Percentiles rank a stretch among this genome's conserved stretches.
Conservation (phyloP, 1,140 invertebrate species). For the Heliconius hewitsoni region DNA sequence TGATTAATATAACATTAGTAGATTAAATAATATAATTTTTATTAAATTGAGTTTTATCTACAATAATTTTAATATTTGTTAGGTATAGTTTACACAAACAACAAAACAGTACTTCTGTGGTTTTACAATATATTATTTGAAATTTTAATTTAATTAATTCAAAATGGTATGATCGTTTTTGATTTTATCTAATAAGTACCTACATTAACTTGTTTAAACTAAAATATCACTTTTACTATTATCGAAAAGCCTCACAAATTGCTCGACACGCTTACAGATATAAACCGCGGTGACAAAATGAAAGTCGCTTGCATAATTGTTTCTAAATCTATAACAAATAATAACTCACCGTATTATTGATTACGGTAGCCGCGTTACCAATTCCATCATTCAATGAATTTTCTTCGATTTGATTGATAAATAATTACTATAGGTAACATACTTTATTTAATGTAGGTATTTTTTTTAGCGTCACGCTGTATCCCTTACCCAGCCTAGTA, state of each 20-base stretch:
- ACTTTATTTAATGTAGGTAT: no score
- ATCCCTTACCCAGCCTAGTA: no score
- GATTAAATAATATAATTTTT: no score
- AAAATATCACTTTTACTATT: conserved; percentile 32
- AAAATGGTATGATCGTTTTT: neutral
- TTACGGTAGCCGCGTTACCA: neutral
- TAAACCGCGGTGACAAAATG: conserved; percentile 35
- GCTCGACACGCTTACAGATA: conserved; percentile 32
- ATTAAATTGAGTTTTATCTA: no score
- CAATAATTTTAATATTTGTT: no score
- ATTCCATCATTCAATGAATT: neutral
- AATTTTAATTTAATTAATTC: no score
- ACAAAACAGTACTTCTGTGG: no score
- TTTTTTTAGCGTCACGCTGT: no score
- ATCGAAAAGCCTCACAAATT: conserved; percentile 35
- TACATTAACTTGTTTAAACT: neutral
- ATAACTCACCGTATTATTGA: conserved; percentile 10
- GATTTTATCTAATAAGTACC: neutral
- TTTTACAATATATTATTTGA: no score
- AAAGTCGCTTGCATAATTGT: conserved; percentile 46
- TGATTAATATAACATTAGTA: no score
- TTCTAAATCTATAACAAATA: conserved; percentile 17
- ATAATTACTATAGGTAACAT: neutral
- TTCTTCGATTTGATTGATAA: neutral
- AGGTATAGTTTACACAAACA: no score